Conservation (phyloP, 2,888 invertebrate species). For the Dolichomitus sp. region DNA sequence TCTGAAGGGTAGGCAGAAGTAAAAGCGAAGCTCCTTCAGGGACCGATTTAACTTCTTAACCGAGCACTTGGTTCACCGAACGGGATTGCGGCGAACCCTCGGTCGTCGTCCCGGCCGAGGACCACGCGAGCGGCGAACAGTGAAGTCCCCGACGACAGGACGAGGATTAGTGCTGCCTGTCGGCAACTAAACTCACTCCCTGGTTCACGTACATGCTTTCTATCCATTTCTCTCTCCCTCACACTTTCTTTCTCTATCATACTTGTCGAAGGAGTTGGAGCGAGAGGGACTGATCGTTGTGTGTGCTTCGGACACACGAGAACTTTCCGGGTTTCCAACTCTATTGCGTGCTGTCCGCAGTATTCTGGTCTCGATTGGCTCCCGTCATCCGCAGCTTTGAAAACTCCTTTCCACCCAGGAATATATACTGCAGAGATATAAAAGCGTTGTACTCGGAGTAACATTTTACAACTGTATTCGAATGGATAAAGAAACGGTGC, state of each 20-base stretch:
- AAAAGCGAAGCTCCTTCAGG: constrained; percentile 58
- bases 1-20: constrained; percentile 16
- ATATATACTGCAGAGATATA: constrained; percentile 12
- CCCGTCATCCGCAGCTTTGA: constrained; percentile 36
- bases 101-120: constrained; percentile 25
- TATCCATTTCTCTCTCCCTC: neutral
- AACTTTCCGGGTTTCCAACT: constrained; percentile 30
- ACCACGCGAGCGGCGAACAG: constrained; percentile 33
- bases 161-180: constrained; percentile 54
- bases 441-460: neutral
- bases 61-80: constrained; percentile 72
- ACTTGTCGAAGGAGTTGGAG: neutral
- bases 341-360: neutral
- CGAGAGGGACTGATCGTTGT: constrained; percentile 24
- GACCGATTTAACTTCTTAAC: constrained; percentile 76
- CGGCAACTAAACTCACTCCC: constrained; percentile 51
- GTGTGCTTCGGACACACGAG: constrained; percentile 44
- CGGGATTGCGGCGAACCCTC: constrained; percentile 66
- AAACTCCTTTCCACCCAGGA: constrained; percentile 1
- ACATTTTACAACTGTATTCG: constrained; percentile 4
- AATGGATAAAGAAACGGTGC: neutral
- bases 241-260: neutral
- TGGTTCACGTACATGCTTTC: neutral
- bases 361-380: constrained; percentile 16
- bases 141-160: constrained; percentile 44